Base-by-base conservation (phyloP, 2,888 invertebrate species). In the Mechanitis messenoides region DNA sequence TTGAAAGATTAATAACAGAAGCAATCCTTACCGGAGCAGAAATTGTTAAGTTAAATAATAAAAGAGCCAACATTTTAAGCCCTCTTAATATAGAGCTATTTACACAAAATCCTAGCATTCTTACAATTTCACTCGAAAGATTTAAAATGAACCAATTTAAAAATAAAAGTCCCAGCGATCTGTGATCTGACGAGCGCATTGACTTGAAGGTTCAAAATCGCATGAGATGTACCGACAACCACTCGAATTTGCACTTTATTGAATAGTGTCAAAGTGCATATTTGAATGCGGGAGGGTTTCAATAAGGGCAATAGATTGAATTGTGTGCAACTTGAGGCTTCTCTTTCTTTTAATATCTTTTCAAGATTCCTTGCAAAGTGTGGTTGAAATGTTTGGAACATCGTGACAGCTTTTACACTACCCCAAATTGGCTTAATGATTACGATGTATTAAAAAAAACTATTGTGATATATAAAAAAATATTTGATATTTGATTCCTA, bases 131-230 rank as follows among this genome's bases (percentile, higher is more conserved):
- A 55, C 59, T 63, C 46, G 59, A 61, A 46, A 58, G 58, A 53
- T 33, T 61, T 57, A 59, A 65, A 65, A 65, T 57, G 65, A 65
- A 65, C 63, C 65, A 61, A 59, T 63, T 57, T 56, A 56, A 60
- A 65, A 63, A 65, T 65, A 65, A 65, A 65, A 61, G 38, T 56
- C 20, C 53, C 45, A 53, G 33, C 47, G 58, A 20, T 50, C 55
- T 47, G 58, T 45, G 55, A 60, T 60, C 55, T 53, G 59, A 57
- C 59, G 50, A 53, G n/a, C 33, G 58, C 46, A 61, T 64, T 63
- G 63, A 59, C 65, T 61, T 58, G 45, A 63, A 28, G 55, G 59
- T 54, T 38, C 56, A 62, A 59, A 62, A 57, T 59, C 31, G 58
- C 56, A 9, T 53, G 28, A 54, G 54, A 58, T n/a, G 38, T 3